These are phyloP conservation scores for Sterrhoptilus dennistouni DNA, from an alignment of 2,113 vertebrate genomes.

Conservation along the genomic window DNA sequence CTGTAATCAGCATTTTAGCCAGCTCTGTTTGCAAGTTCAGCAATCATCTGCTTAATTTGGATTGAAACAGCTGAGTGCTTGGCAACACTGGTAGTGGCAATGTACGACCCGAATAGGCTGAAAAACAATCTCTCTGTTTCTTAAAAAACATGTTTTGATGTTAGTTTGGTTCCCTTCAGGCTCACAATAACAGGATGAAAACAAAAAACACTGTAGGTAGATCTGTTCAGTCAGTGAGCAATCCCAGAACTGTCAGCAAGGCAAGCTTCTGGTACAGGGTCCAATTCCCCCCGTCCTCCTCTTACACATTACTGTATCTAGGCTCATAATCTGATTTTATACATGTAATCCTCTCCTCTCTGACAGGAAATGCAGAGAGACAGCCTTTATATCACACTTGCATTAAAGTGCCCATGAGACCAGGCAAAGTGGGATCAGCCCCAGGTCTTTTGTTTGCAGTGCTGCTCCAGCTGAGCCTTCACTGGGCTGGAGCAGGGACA, in stretches of 20 bases:
- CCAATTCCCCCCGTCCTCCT: neutral
- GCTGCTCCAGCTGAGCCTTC: neutral
- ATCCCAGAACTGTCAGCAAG: neutral
- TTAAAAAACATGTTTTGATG: neutral
- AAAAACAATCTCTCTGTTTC: neutral
- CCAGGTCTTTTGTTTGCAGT: neutral
- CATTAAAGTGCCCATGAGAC: neutral
- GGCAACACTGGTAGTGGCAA: neutral
- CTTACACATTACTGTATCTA: neutral
- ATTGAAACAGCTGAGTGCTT: neutral
- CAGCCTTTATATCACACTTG: neutral
- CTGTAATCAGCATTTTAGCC: fast-evolving
- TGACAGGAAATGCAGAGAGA: neutral
- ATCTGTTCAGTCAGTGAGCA: neutral
- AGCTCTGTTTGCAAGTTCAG: neutral
- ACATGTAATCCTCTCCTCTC: neutral
- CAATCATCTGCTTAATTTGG: neutral
- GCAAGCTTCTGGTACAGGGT: neutral
- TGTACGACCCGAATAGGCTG: neutral
- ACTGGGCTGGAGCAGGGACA: fast-evolving
- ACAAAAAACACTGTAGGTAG: neutral
- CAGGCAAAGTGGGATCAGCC: neutral
- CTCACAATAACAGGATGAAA: neutral
- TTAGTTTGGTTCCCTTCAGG: neutral
- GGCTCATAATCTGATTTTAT: neutral